Conservation (phyloP, 2,797 vertebrate genomes). For the Liasis olivaceus region DNA sequence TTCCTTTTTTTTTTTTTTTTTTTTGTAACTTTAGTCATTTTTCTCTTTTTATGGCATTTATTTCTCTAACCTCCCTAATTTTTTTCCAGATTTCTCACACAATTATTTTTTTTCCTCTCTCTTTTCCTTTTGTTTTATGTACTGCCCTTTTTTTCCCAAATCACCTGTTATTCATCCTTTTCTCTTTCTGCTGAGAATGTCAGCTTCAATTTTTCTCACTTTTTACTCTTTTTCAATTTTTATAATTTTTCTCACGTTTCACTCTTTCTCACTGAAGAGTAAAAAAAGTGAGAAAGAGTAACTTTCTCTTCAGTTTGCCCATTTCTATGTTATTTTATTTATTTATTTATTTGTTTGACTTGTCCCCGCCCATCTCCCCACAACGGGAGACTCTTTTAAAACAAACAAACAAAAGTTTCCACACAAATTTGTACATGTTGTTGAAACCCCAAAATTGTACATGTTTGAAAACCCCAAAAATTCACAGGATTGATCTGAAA, state of each 20-base stretch:
- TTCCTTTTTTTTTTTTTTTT: not conserved
- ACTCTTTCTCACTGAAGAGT: too few species aligned
- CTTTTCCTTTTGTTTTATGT: not conserved
- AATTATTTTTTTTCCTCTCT: not conserved
- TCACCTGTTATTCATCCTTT: not conserved
- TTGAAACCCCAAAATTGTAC: not conserved
- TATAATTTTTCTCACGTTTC: too few species aligned
- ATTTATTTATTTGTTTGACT: too few species aligned
- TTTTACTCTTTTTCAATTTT: not conserved
- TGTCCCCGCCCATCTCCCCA: too few species aligned
- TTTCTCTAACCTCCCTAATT: not conserved
- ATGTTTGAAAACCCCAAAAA: not conserved
- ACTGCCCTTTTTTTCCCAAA: not conserved
- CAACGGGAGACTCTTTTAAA: not conserved
- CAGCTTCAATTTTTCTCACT: not conserved
- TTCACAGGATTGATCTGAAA: not conserved
- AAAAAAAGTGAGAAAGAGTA: too few species aligned
- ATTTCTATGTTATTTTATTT: not conserved
- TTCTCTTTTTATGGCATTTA: not conserved
- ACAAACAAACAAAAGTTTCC: not conserved
- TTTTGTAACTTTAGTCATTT: not conserved
- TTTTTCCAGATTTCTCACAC: not conserved
- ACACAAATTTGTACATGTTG: not conserved
- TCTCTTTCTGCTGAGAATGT: not conserved
- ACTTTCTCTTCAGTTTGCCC: not conserved